phyloP scores from a whole-genome alignment of 1,140 invertebrate species.

The Drosophila funebris region DNA sequence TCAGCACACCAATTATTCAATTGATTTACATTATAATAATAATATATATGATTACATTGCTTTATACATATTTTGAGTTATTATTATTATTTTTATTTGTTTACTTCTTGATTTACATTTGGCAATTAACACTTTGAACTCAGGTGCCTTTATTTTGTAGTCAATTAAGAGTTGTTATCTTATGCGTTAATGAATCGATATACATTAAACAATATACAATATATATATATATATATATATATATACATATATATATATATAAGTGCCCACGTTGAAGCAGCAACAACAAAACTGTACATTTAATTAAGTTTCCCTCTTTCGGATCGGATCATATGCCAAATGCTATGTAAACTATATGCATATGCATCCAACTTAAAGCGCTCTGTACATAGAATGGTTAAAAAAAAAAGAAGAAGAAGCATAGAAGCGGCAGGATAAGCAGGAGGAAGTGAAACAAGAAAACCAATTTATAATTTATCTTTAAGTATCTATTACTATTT shows the following conservation, averaged over 20 bases:
- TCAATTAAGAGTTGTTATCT: slow-evolving; percentile 81
- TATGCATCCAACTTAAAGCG: slow-evolving; percentile 35
- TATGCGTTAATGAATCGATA: slow-evolving; percentile 69
- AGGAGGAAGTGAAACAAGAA: neutral
- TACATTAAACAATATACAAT: slow-evolving; percentile 14
- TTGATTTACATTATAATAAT: slow-evolving; percentile 55
- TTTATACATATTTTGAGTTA: slow-evolving; percentile 44
- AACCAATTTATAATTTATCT: slow-evolving; percentile 12
- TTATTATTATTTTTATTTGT: slow-evolving; percentile 47
- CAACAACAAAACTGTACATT: slow-evolving; percentile 44
- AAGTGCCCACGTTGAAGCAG: slow-evolving; percentile 36
- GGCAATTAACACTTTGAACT: slow-evolving; percentile 79
- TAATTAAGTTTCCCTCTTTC: slow-evolving; percentile 53
- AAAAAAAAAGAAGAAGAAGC: neutral
- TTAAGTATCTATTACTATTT: slow-evolving; percentile 35
- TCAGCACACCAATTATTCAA: slow-evolving; percentile 68
- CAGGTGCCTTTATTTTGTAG: slow-evolving; percentile 80
- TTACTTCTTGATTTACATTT: slow-evolving; percentile 43
- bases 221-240: slow-evolving; percentile 13
- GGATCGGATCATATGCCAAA: slow-evolving; percentile 19
- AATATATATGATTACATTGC: neutral
- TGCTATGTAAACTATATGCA: slow-evolving; percentile 8
- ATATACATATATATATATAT: slow-evolving; percentile 32
- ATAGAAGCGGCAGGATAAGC: neutral
- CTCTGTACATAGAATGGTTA: slow-evolving; percentile 31